Conservation (phyloP, 2,797 vertebrate genomes). For the Eulemur mongoz region DNA sequence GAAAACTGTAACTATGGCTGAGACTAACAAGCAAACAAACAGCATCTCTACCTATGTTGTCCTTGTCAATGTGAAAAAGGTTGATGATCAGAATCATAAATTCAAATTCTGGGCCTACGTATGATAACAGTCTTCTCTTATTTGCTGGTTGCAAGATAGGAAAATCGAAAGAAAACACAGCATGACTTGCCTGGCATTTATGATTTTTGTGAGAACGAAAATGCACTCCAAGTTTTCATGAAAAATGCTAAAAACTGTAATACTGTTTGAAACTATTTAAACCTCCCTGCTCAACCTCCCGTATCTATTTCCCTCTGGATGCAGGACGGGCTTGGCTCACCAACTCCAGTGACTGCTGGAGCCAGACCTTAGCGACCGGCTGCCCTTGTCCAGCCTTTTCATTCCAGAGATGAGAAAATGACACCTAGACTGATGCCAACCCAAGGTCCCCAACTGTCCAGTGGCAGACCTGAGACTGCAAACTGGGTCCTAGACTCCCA, state of each 20-base stretch:
- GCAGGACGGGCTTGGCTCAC: neutral
- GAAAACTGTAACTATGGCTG: neutral
- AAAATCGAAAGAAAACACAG: neutral
- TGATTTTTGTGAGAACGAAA: neutral
- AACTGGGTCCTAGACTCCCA: neutral
- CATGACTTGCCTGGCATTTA: neutral
- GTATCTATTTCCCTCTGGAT: neutral
- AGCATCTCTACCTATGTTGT: neutral
- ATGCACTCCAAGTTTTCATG: neutral
- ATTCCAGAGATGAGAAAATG: neutral
- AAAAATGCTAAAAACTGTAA: neutral
- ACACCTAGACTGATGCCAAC: neutral
- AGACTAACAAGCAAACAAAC: neutral
- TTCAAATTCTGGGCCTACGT: neutral
- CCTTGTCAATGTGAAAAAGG: neutral
- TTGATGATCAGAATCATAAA: neutral
- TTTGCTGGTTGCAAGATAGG: neutral
- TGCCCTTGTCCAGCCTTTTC: neutral
- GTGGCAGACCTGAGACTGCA: neutral
- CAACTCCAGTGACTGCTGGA: neutral
- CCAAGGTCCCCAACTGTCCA: neutral
- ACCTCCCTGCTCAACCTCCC: neutral
- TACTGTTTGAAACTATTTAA: neutral
- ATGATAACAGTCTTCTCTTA: neutral
- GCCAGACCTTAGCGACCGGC: neutral